Base-by-base conservation (phyloP, 2,888 invertebrate species). In the Sarcophaga carnaria region DNA sequence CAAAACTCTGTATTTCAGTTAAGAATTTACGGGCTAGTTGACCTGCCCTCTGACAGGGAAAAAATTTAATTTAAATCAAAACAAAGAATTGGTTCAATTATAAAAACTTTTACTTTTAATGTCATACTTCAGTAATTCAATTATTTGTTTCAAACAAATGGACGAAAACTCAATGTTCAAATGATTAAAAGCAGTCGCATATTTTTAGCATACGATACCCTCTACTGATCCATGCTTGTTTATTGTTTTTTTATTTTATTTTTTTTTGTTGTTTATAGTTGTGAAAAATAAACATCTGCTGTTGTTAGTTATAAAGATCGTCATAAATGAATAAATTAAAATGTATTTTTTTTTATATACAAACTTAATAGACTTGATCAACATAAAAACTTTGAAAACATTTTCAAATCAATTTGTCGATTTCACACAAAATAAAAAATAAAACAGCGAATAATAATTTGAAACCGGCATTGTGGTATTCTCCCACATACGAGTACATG, bases 401-500 rank as follows among this genome's bases (percentile, higher is more conserved):
- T 80, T 75, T 71, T 45, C 47, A 71, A 80, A 84, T 69, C 59
- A 70, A 83, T 79, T 83, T 79, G 59, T 54, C 72, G 62, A 80
- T 74, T 67, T 74, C 37, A 63, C 63, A 83, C 4, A 59, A 49
- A n/a, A 25, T 8, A 22, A 72, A 71, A 20, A 82, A 67, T 0
- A 37, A 22, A 25, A 37, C 5, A 20, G 20, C 22, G 8, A 64
- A 37, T 63, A 60, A 66, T 25, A 64, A 64, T 25, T 59, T 45
- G 5, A 17, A 59, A 8, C 45, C 67, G 59, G 59, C 59, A 72
- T 37, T 4, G 62, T 25, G 49, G 17, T 54, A 37, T 37, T 37
- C 37, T 37, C 37, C 37, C 37, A 37, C 37, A 37, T 37, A 37
- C 1, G 22, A 22, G 8, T 37, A 37, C 37, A 37, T 37, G 37